Evolutionary conservation across 1,140 invertebrate species (phyloP).

Genomic region (Dryas iulia): DNA sequence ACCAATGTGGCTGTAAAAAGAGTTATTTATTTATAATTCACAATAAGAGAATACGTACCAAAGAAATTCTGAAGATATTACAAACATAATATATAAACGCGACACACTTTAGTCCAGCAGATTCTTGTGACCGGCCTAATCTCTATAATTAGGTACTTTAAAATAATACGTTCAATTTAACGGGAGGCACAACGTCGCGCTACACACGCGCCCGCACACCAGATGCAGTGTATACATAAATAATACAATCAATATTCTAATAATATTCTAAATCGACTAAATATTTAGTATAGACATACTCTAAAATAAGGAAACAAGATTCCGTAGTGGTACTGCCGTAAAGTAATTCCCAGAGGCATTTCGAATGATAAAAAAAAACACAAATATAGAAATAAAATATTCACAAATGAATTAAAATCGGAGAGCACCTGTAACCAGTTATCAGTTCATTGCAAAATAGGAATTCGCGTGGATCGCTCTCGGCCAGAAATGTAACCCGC

Average conservation of each 20-base stretch:
- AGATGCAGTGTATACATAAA: conserved; percentile 66
- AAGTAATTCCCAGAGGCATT: conserved; percentile 42
- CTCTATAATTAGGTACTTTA: conserved; percentile 42
- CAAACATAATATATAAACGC: conserved; percentile 51
- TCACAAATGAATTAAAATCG: conserved; percentile 48
- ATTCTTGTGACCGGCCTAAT: conserved; percentile 59
- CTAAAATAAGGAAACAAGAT: conserved; percentile 65
- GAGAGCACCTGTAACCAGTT: conserved; percentile 59
- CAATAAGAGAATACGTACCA: conserved; percentile 68
- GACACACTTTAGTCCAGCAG: conserved; percentile 40
- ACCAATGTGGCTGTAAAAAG: conserved; percentile 61
- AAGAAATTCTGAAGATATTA: conserved; percentile 60
- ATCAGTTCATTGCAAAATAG: conserved; percentile 45
- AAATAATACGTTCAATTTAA: not conserved
- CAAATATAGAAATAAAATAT: conserved; percentile 32
- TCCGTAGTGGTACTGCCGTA: conserved; percentile 53
- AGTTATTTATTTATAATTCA: conserved; percentile 77
- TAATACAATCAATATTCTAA: conserved; percentile 77
- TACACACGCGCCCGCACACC: not conserved
- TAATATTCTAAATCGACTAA: conserved; percentile 74
- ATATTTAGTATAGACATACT: conserved; percentile 73
- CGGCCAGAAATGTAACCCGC: conserved; percentile 43
- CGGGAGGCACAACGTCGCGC: not conserved
- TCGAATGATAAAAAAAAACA: conserved; percentile 25
- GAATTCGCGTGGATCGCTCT: conserved; percentile 32